Conservation (phyloP, 2,888 invertebrate species). For the Morpho deidamia region DNA sequence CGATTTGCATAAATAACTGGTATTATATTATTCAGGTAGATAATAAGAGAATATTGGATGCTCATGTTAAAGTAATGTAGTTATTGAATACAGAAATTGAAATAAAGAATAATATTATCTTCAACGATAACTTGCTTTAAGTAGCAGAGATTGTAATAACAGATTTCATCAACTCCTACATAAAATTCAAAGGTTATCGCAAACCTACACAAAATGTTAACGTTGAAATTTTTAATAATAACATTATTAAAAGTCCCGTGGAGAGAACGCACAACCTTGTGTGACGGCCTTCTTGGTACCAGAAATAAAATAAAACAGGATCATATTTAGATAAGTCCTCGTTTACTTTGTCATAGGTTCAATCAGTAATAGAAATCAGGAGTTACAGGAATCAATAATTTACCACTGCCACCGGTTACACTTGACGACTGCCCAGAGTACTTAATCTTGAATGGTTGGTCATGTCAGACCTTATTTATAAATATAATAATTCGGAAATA, state of each 20-base stretch:
- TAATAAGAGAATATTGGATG: too few species aligned
- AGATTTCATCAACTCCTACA: constrained; percentile 18
- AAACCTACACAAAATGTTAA: constrained; percentile 17
- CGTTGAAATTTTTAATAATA: constrained; percentile 11
- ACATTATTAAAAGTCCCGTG: constrained; percentile 9
- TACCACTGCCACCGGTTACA: too few species aligned
- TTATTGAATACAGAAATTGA: not conserved
- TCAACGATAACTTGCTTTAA: not conserved
- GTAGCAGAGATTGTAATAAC: constrained; percentile 15
- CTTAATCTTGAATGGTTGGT: too few species aligned
- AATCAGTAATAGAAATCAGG: too few species aligned
- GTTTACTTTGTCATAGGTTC: constrained; percentile 14
- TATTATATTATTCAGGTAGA: too few species aligned
- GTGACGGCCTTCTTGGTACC: constrained; percentile 60
- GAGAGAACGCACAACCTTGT: constrained; percentile 55
- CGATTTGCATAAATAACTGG: too few species aligned
- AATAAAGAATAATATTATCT: constrained; percentile 9
- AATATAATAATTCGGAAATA: too few species aligned
- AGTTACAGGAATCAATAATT: too few species aligned
- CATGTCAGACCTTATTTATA: too few species aligned
- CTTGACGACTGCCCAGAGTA: too few species aligned
- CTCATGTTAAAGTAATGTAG: not conserved
- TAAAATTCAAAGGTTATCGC: constrained; percentile 12
- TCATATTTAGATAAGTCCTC: constrained; percentile 34
- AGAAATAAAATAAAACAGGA: constrained; percentile 53